Conservation (phyloP, 2,113 vertebrate genomes). For the Xyliphius kryptos region DNA sequence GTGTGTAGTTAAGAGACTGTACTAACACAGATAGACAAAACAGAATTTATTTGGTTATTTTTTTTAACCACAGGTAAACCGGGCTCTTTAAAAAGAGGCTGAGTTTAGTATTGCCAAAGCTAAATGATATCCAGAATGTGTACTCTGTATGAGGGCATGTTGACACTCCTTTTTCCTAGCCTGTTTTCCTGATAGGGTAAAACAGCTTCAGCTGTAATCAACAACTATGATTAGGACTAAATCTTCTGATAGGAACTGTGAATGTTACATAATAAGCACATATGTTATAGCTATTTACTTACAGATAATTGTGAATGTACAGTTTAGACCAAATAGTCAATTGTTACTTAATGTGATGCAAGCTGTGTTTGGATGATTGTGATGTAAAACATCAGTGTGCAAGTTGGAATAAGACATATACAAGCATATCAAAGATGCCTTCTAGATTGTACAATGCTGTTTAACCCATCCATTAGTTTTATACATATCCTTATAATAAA, state of each 20-base stretch:
- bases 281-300: constrained; percentile 12
- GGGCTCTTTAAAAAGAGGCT: constrained; percentile 33
- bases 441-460: constrained; percentile 44
- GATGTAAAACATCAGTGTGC: constrained; percentile 15
- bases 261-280: constrained; percentile 12
- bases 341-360: constrained; percentile 6
- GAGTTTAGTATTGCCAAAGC: constrained; percentile 39
- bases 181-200: not conserved
- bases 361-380: constrained; percentile 6
- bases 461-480: constrained; percentile 16
- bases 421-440: constrained; percentile 19
- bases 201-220: too few species aligned
- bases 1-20: constrained; percentile 67
- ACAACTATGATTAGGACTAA: not conserved
- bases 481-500: constrained; percentile 33
- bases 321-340: constrained; percentile 19
- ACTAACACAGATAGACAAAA: constrained; percentile 34
- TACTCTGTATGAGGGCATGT: constrained; percentile 17
- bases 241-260: not conserved
- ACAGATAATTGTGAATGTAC: constrained; percentile 2
- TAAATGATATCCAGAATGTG: constrained; percentile 25
- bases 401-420: constrained; percentile 16
- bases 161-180: constrained; percentile 3
- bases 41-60: constrained; percentile 65
- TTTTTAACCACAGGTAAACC: constrained; percentile 66